Percentiles rank a stretch among this genome's conserved stretches.
These are phyloP conservation scores for Willowsia nigromaculata DNA, from an alignment of 2,888 invertebrate species.

Conservation along the genomic window DNA sequence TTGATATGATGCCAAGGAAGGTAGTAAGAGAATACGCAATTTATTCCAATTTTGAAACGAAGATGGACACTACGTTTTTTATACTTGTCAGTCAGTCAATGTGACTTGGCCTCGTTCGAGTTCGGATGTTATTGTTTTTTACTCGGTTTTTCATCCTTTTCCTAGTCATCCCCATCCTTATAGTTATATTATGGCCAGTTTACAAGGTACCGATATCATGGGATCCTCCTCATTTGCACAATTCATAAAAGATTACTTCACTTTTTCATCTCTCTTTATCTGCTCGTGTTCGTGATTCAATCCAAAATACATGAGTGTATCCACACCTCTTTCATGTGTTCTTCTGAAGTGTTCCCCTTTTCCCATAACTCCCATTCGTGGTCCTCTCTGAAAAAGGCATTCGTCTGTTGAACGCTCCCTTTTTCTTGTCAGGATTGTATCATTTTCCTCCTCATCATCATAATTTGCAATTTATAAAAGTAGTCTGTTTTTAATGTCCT, in stretches of 20 bases:
- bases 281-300: constrained; percentile 5
- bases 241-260: constrained; percentile 12
- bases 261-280: not conserved
- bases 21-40: not conserved
- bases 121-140: constrained; percentile 4
- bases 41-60: constrained; percentile 4
- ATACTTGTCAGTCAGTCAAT: constrained; percentile 24
- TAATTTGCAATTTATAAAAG: constrained; percentile 23
- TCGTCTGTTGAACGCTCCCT: constrained; percentile 32
- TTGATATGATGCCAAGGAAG: not conserved
- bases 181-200: too few species aligned
- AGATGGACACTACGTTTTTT: constrained; percentile 7
- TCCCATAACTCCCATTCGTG: not conserved
- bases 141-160: constrained; percentile 37
- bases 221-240: not conserved
- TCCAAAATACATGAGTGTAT: not conserved
- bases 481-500: constrained; percentile 45
- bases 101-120: constrained; percentile 42
- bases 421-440: constrained; percentile 31
- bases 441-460: constrained; percentile 19
- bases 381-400: not conserved
- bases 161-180: not conserved
- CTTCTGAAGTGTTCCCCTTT: not conserved
- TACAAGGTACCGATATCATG: not conserved
- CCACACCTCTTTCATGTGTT: constrained; percentile 8